Percentiles rank a stretch among this genome's conserved stretches.
Evolutionary conservation across 2,888 invertebrate genomes (phyloP).

Genomic region (Ophioninae sp.): DNA sequence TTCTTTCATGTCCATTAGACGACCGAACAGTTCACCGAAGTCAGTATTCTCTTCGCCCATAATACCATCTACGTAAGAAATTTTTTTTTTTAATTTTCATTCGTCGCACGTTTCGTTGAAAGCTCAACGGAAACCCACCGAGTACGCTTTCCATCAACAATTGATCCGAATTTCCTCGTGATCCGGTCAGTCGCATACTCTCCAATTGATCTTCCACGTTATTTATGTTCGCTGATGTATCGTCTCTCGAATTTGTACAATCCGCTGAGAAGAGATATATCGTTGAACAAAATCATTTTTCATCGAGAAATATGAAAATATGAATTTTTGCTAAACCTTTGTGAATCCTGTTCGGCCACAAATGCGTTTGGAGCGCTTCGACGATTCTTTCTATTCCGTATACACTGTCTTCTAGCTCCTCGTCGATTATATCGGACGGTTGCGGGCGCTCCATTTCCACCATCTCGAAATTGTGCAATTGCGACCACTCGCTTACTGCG

Average conservation of each 20-base stretch:
- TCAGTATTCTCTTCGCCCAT: slow-evolving; percentile 80
- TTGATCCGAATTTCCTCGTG: slow-evolving; percentile 69
- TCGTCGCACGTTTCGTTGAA: neutral
- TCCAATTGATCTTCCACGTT: slow-evolving; percentile 75
- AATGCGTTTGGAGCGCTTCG: slow-evolving; percentile 87
- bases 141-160: slow-evolving; percentile 75
- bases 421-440: slow-evolving; percentile 77
- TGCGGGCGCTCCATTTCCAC: slow-evolving; percentile 83
- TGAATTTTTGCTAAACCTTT: slow-evolving; percentile 81
- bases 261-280: slow-evolving; percentile 28
- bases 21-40: slow-evolving; percentile 86
- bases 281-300: neutral
- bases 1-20: slow-evolving; percentile 86
- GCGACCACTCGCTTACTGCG: slow-evolving; percentile 85
- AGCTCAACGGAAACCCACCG: slow-evolving; percentile 66
- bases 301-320: neutral
- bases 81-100: neutral
- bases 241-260: slow-evolving; percentile 61
- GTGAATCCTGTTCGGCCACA: slow-evolving; percentile 87
- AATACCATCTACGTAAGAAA: slow-evolving; percentile 73
- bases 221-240: slow-evolving; percentile 66
- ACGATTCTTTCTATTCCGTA: slow-evolving; percentile 86
- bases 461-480: slow-evolving; percentile 86
- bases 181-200: slow-evolving; percentile 69
- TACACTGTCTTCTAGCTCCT: slow-evolving; percentile 83